A percentile compares a stretch with the other conserved stretches of the same genome.
Evolutionary conservation across 2,888 invertebrate species (phyloP).

Genomic region (Steromphala cineraria): DNA sequence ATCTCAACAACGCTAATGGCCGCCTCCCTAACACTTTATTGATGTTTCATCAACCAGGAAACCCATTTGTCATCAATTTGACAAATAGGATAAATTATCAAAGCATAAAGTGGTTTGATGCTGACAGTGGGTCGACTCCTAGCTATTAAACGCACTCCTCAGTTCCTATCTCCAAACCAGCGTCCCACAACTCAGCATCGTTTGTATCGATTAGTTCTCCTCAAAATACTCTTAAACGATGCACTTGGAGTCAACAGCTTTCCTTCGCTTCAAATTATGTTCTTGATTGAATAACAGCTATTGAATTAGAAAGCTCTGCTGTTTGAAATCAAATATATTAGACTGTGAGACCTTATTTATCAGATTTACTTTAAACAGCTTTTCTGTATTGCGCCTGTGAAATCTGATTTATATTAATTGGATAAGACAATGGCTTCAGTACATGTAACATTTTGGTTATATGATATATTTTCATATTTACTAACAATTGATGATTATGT

Average conservation of each 20-base stretch:
- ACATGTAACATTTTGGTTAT: no score
- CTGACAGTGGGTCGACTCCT: no score
- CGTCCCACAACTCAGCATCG: not conserved
- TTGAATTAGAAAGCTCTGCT: not conserved
- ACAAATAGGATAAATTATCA: not conserved
- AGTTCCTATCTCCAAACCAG: no score
- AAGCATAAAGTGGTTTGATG: not conserved
- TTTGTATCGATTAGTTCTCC: not conserved
- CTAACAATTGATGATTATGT: no score
- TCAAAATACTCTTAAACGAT: not conserved
- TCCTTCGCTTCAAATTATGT: not conserved
- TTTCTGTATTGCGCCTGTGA: no score
- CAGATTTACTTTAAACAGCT: not conserved
- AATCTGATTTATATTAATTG: no score
- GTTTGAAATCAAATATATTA: not conserved
- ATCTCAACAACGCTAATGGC: no score
- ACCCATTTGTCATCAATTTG: not conserved
- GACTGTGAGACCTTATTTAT: not conserved
- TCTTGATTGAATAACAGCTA: not conserved
- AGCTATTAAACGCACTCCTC: no score
- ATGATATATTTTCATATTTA: no score
- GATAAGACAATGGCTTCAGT: no score
- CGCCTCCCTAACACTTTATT: not conserved
- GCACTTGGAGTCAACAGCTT: not conserved
- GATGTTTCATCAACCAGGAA: not conserved